These are phyloP conservation scores for Troilus luridus DNA, from an alignment of 2,888 invertebrate species.

Conservation along the genomic window DNA sequence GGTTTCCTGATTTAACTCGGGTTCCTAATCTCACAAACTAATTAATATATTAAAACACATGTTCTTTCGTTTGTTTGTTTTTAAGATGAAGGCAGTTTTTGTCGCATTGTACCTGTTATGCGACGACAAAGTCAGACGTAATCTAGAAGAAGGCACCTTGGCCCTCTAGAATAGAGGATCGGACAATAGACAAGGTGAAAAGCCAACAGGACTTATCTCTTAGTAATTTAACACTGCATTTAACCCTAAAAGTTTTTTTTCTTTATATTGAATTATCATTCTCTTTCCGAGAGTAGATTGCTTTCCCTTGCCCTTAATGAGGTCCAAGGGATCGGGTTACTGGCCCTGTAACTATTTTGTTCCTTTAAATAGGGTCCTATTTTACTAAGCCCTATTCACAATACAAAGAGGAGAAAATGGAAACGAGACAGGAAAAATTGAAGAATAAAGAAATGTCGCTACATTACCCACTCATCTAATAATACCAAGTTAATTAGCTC, in stretches of 20 bases:
- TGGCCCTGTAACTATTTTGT: constrained; percentile 24
- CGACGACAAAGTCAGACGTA: not conserved
- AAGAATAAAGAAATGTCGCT: not conserved
- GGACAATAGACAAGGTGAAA: constrained; percentile 12
- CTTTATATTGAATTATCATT: constrained; percentile 32
- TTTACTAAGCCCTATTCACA: not conserved
- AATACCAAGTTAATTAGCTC: not conserved
- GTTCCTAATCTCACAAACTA: not conserved
- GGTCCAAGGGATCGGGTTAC: constrained; percentile 19
- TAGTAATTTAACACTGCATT: constrained; percentile 45
- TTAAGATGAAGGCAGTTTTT: constrained; percentile 16
- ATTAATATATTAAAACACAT: constrained; percentile 17
- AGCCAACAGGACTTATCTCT: constrained; percentile 6
- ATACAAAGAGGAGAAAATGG: not conserved
- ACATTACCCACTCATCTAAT: not conserved
- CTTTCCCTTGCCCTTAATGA: constrained; percentile 36
- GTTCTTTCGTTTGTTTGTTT: constrained; percentile 16
- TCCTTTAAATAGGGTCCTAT: constrained; percentile 1
- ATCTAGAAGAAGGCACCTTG: constrained; percentile 8
- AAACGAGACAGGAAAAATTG: not conserved
- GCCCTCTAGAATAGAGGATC: constrained; percentile 1
- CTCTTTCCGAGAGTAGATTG: not conserved
- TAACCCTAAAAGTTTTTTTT: constrained; percentile 16
- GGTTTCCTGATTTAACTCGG: not conserved
- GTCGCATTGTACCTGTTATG: constrained; percentile 11